Evolutionary conservation across 2,888 invertebrate species (phyloP).

Genomic region (Troglohyphantes excavatus): DNA sequence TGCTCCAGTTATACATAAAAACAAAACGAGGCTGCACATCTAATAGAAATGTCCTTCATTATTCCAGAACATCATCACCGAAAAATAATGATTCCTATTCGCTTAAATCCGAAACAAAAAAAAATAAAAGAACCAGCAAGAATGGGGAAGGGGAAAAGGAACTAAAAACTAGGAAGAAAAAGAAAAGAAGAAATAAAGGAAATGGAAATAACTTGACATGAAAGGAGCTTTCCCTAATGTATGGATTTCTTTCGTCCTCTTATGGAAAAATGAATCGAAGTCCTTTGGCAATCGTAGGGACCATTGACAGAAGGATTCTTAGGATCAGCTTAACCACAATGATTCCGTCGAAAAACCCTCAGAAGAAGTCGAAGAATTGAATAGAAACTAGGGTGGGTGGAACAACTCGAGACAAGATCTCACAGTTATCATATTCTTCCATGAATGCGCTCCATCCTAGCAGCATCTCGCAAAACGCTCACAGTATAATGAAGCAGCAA

Average conservation of each 20-base stretch:
- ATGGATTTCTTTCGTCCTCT: constrained; percentile 65
- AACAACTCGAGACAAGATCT: constrained; percentile 24
- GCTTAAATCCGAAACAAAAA: constrained; percentile 46
- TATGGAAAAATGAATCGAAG: constrained; percentile 63
- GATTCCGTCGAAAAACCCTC: constrained; percentile 38
- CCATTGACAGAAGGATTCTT: constrained; percentile 57
- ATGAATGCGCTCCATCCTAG: constrained; percentile 49
- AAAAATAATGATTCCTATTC: constrained; percentile 62
- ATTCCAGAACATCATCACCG: constrained; percentile 40
- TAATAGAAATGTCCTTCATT: constrained; percentile 31
- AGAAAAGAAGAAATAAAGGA: constrained; percentile 51
- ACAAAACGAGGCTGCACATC: constrained; percentile 9
- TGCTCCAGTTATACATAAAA: constrained; percentile 1
- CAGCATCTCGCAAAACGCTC: constrained; percentile 58
- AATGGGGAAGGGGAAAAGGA: constrained; percentile 22
- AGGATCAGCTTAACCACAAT: constrained; percentile 63
- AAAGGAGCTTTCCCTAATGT: constrained; percentile 68
- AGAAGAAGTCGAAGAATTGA: constrained; percentile 53
- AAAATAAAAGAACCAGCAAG: constrained; percentile 30
- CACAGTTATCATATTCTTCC: constrained; percentile 53
- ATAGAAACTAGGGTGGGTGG: constrained; percentile 33
- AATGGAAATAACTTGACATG: constrained; percentile 62
- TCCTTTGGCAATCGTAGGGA: constrained; percentile 38
- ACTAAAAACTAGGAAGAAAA: constrained; percentile 53
- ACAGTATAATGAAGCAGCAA: constrained; percentile 58